A percentile compares a stretch with the other conserved stretches of the same genome.
These are phyloP conservation scores for Arnoldichthys spilopterus DNA, from an alignment of 2,797 vertebrate species.

Conservation along the genomic window DNA sequence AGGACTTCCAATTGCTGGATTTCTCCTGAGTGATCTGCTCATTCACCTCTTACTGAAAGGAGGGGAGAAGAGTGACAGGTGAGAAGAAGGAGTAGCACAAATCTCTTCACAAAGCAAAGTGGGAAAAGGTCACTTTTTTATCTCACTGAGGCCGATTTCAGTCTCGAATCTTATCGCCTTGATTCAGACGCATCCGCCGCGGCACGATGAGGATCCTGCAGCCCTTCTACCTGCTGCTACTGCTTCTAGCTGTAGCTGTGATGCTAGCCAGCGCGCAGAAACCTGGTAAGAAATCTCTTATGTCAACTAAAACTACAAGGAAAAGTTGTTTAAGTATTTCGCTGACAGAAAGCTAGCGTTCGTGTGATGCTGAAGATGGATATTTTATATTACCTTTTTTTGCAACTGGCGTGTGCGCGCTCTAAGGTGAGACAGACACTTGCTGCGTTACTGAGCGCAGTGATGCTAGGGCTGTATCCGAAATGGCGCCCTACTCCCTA, in stretches of 20 bases:
- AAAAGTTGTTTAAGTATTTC: not conserved
- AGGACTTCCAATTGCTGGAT: slow-evolving; percentile 18
- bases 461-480: not conserved
- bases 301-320: not conserved
- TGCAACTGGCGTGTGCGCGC: no score
- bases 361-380: no score
- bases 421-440: not conserved
- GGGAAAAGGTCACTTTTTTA: not conserved
- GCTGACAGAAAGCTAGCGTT: not conserved
- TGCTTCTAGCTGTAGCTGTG: slow-evolving; percentile 62
- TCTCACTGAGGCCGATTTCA: not conserved
- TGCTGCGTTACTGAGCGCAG: not conserved
- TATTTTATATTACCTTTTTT: no score
- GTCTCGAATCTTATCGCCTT: not conserved
- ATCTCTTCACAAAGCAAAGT: no score
- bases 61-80: slow-evolving; percentile 1
- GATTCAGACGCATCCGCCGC: slow-evolving; percentile 21
- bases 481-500: no score
- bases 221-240: slow-evolving; percentile 72
- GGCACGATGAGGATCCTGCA: slow-evolving; percentile 75
- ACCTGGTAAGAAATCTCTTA: slow-evolving; percentile 69
- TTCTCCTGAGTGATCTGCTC: slow-evolving; percentile 1
- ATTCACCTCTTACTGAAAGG: not conserved
- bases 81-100: slow-evolving; percentile 36
- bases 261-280: slow-evolving; percentile 58